A percentile compares a stretch with the other conserved stretches of the same genome.
These are phyloP conservation scores for Bombyx mandarina DNA, from an alignment of 1,140 invertebrate genomes.

Conservation along the genomic window DNA sequence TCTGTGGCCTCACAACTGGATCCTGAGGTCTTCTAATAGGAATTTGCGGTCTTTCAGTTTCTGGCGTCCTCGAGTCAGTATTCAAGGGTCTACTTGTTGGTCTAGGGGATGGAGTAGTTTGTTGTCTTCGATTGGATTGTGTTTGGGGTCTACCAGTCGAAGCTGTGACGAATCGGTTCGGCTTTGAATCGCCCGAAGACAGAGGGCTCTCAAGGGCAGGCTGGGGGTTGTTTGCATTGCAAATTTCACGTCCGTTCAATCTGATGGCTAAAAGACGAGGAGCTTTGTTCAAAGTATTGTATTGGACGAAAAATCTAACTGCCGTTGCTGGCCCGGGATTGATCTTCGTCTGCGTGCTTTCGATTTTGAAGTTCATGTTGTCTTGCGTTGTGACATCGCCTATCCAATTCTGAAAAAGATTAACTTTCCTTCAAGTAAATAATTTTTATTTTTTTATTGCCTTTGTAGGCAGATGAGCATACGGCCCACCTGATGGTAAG, in stretches of 20 bases:
- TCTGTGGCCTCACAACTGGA: too few species aligned
- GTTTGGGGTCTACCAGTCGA: too few species aligned
- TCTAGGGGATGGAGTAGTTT: too few species aligned
- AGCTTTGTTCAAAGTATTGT: conserved; percentile 41
- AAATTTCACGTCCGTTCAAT: conserved; percentile 58
- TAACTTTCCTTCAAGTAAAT: too few species aligned
- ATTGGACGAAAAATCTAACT: conserved; percentile 57
- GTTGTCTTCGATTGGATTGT: too few species aligned
- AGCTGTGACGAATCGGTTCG: too few species aligned
- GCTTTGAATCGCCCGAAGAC: not conserved
- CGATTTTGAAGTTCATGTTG: conserved; percentile 59
- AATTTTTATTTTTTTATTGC: too few species aligned
- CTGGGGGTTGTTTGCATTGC: conserved; percentile 44
- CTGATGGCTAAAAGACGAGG: conserved; percentile 45
- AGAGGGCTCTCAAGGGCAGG: conserved; percentile 28
- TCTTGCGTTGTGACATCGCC: conserved; percentile 56
- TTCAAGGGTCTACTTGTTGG: not conserved
- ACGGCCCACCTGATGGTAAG: too few species aligned
- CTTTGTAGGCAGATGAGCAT: too few species aligned
- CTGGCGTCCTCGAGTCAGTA: not conserved
- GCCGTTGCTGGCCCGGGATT: conserved; percentile 50
- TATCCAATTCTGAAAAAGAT: conserved; percentile 51
- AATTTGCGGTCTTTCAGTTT: not conserved
- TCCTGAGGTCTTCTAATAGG: not conserved
- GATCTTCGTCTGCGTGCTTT: conserved; percentile 60